phyloP scores from a whole-genome alignment of 2,888 invertebrate species.

The Phanerotoma sp. region DNA sequence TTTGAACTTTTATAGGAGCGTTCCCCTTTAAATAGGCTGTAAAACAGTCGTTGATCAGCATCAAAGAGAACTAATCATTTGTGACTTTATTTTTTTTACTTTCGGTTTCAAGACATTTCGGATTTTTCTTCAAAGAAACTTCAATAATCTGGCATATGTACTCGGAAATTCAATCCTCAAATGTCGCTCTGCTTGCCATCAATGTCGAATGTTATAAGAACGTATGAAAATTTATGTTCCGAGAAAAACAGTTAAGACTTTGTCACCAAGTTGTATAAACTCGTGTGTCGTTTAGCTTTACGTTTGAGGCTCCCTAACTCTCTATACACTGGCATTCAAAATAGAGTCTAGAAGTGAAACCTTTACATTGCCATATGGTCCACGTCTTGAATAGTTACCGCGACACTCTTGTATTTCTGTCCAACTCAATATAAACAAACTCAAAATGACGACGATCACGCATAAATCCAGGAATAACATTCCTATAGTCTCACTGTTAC shows the following conservation, averaged over 20 bases:
- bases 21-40: no score
- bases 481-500: no score
- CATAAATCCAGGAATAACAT: constrained; percentile 51
- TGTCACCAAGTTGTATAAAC: constrained; percentile 11
- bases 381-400: constrained; percentile 40
- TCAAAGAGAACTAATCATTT: constrained; percentile 18
- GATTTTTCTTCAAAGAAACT: constrained; percentile 11
- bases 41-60: neutral
- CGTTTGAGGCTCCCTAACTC: neutral
- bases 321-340: constrained; percentile 34
- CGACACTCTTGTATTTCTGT: constrained; percentile 56
- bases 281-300: neutral
- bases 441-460: constrained; percentile 51
- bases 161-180: constrained; percentile 8
- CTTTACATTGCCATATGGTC: constrained; percentile 49
- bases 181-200: constrained; percentile 25
- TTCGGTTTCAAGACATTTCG: constrained; percentile 15
- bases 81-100: constrained; percentile 23
- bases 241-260: constrained; percentile 3
- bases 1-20: no score
- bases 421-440: constrained; percentile 54
- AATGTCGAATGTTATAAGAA: constrained; percentile 8
- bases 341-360: constrained; percentile 30
- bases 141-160: neutral
- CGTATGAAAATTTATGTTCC: neutral